These are phyloP conservation scores for Phalloptychus januarius DNA, from an alignment of 2,797 vertebrate species.

Conservation along the genomic window DNA sequence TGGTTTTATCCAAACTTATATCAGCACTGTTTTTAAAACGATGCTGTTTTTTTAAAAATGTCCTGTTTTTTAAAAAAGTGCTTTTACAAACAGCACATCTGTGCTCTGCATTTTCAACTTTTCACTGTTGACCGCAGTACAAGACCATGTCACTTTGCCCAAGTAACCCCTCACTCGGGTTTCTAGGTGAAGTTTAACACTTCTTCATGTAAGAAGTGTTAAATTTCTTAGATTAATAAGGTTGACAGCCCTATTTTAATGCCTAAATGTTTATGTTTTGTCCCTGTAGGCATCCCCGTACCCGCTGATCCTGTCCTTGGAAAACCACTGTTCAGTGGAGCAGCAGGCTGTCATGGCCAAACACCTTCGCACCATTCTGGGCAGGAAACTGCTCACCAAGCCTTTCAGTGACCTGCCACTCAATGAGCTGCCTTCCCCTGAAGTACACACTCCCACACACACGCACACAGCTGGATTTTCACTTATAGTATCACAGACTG, in stretches of 20 bases:
- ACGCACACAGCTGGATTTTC: constrained; percentile 15
- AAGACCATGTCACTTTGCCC: too few species aligned
- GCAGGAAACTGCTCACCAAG: constrained; percentile 86
- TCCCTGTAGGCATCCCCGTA: constrained; percentile 68
- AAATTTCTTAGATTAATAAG: too few species aligned
- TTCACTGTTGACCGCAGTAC: too few species aligned
- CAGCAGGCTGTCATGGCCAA: constrained; percentile 93
- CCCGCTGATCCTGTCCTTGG: constrained; percentile 90
- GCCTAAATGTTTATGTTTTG: neutral
- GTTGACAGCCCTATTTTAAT: neutral
- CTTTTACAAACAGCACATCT: too few species aligned
- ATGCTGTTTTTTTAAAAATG: too few species aligned
- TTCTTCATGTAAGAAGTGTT: too few species aligned
- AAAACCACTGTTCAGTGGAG: constrained; percentile 96
- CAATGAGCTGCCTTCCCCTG: constrained; percentile 87
- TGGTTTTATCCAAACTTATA: too few species aligned
- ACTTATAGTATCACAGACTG: constrained; percentile 4
- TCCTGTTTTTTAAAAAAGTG: too few species aligned
- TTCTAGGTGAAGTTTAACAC: too few species aligned
- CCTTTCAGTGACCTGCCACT: constrained; percentile 74
- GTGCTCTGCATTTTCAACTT: too few species aligned
- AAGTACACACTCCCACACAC: constrained; percentile 76
- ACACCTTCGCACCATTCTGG: constrained; percentile 89
- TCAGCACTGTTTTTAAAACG: too few species aligned
- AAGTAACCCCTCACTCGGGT: too few species aligned